Conservation (phyloP, 1,140 invertebrate species). For the Neodiprion pinetum region DNA sequence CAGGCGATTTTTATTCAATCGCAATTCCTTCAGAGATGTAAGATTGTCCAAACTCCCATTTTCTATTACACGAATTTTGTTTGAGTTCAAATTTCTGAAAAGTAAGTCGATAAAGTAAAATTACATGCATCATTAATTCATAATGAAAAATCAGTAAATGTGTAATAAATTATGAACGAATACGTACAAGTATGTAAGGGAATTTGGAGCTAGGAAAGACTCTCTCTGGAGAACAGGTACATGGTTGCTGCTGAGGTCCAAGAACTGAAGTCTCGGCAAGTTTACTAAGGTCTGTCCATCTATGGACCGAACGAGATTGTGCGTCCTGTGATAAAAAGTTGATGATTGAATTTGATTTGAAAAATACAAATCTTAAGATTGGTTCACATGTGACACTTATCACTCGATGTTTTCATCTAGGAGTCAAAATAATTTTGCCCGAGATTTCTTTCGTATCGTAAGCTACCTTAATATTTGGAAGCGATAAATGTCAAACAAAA, state of each 20-base stretch:
- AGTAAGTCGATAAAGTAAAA: conserved; percentile 41
- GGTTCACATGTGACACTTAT: too few species aligned
- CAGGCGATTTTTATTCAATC: conserved; percentile 83
- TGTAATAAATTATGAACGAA: conserved; percentile 19
- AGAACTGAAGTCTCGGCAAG: conserved; percentile 65
- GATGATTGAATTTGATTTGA: conserved; percentile 21
- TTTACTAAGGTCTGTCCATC: conserved; percentile 66
- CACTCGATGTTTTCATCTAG: conserved; percentile 50
- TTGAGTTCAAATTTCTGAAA: conserved; percentile 77
- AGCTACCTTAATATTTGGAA: conserved; percentile 27
- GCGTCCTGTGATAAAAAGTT: conserved; percentile 56
- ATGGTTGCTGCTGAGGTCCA: conserved; percentile 72
- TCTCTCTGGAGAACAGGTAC: conserved; percentile 64
- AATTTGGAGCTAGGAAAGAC: conserved; percentile 59
- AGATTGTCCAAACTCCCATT: conserved; percentile 75
- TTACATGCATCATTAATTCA: conserved; percentile 22
- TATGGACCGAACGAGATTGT: conserved; percentile 71
- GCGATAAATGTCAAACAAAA: conserved; percentile 49
- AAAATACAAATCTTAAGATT: not conserved
- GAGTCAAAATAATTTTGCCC: conserved; percentile 57
- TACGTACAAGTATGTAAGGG: conserved; percentile 61
- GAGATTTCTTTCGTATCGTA: conserved; percentile 45
- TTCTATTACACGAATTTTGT: conserved; percentile 74
- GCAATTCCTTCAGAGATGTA: conserved; percentile 75
- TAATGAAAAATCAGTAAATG: not conserved